Percentiles rank a stretch among this genome's conserved stretches.
phyloP scores from a whole-genome alignment of 1,140 invertebrate genomes.

The Drosophila serrata region DNA sequence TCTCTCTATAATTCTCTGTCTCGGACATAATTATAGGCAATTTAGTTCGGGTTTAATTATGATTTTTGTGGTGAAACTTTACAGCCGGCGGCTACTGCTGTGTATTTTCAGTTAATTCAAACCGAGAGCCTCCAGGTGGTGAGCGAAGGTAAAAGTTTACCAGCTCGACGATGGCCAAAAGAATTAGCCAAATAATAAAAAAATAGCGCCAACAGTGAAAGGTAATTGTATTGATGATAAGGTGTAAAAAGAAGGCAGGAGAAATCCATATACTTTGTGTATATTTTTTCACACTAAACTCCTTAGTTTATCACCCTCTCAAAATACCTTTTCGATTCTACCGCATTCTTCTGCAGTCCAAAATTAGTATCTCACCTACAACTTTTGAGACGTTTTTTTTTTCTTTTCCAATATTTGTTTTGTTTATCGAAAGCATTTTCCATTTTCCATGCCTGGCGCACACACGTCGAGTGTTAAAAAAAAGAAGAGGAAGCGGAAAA shows the following conservation, averaged over 20 bases:
- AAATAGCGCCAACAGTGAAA: conserved; percentile 41
- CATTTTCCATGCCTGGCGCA: conserved; percentile 45
- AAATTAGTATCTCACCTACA: conserved; percentile 41
- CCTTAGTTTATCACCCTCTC: conserved; percentile 25
- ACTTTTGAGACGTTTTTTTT: conserved; percentile 33
- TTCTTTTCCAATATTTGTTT: conserved; percentile 47
- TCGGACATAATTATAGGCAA: conserved; percentile 62
- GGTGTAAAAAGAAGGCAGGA: background rate
- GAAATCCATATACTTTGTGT: background rate
- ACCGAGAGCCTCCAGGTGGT: conserved; percentile 19
- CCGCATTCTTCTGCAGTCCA: conserved; percentile 25
- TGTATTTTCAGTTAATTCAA: conserved; percentile 28
- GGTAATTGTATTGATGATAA: conserved; percentile 46
- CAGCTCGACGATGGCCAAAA: conserved; percentile 14
- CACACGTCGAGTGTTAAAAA: conserved; percentile 30
- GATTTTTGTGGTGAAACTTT: conserved; percentile 65
- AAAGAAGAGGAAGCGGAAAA: conserved; percentile 34
- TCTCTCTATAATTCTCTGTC: conserved; percentile 19
- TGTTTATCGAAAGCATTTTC: conserved; percentile 55
- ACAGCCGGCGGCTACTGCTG: conserved; percentile 35
- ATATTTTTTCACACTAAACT: conserved; percentile 22
- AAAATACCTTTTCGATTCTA: conserved; percentile 12
- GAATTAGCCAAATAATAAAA: conserved; percentile 51
- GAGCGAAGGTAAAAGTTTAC: conserved; percentile 62
- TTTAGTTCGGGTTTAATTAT: conserved; percentile 57